Conservation (phyloP, 2,888 invertebrate genomes). For the Bellardia bayeri region DNA sequence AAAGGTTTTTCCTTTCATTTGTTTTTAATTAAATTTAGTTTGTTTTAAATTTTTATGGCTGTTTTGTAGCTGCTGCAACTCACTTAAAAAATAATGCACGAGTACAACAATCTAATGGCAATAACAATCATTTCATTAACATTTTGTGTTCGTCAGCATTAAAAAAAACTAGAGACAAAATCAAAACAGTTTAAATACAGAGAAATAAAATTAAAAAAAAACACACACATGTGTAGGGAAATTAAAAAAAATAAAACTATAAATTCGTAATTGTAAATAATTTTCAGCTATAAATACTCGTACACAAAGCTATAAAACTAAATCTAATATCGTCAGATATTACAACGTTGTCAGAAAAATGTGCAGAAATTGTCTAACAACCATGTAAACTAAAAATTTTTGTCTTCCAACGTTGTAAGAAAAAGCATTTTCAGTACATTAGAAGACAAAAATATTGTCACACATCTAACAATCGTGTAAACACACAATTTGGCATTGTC, state of each 20-base stretch:
- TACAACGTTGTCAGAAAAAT: too few species aligned
- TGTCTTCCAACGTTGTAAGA: too few species aligned
- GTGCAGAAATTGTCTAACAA: too few species aligned
- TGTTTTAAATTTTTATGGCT: slow-evolving; percentile 46
- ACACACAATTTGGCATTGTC: too few species aligned
- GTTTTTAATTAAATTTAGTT: slow-evolving; percentile 68
- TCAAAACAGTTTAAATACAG: background rate
- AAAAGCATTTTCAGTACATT: too few species aligned
- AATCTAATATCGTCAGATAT: too few species aligned
- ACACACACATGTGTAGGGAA: slow-evolving; percentile 6
- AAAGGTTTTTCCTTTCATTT: slow-evolving; percentile 72
- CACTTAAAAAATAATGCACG: slow-evolving; percentile 41
- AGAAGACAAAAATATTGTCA: too few species aligned
- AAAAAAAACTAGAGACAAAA: slow-evolving; percentile 28
- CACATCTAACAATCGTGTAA: too few species aligned
- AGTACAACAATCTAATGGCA: slow-evolving; percentile 49
- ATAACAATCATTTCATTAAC: slow-evolving; percentile 67
- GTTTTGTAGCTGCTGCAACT: background rate
- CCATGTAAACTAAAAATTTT: too few species aligned
- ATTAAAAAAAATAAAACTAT: background rate
- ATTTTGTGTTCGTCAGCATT: slow-evolving; percentile 47
- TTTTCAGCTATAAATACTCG: too few species aligned
- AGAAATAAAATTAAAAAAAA: background rate
- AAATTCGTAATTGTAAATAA: slow-evolving; percentile 14
- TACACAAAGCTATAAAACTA: too few species aligned